A percentile compares a stretch with the other conserved stretches of the same genome.
These are phyloP conservation scores for Girardia tigrina DNA, from an alignment of 2,888 invertebrate species.

Conservation along the genomic window DNA sequence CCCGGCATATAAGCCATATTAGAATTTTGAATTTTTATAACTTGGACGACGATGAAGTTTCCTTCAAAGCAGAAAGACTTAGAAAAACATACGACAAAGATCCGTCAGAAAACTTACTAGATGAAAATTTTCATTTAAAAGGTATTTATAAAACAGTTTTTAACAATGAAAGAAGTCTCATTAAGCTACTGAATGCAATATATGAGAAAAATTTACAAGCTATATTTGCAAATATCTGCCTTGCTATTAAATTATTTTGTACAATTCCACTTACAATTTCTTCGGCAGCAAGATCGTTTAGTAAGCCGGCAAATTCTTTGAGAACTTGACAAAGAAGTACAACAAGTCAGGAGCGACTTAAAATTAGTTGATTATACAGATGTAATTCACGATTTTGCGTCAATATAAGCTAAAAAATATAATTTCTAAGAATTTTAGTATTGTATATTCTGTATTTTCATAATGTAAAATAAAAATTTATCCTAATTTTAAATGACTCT, in stretches of 20 bases:
- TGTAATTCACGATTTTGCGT: too few species aligned
- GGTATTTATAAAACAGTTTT: not conserved
- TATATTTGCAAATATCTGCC: not conserved
- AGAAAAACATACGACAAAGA: too few species aligned
- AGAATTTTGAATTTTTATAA: slow-evolving; percentile 7
- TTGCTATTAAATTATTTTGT: not conserved
- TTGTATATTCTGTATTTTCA: too few species aligned
- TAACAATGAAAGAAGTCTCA: not conserved
- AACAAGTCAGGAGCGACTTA: not conserved
- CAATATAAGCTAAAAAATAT: too few species aligned
- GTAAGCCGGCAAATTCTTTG: not conserved
- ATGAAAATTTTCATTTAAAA: not conserved
- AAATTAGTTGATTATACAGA: too few species aligned
- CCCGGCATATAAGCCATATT: not conserved
- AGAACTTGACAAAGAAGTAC: not conserved
- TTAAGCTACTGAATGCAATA: not conserved
- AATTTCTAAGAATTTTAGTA: too few species aligned
- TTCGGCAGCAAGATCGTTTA: not conserved
- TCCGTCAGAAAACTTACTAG: too few species aligned
- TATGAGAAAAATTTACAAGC: not conserved
- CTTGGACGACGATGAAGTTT: not conserved
- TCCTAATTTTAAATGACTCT: too few species aligned
- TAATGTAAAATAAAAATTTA: too few species aligned
- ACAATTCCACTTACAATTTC: not conserved
- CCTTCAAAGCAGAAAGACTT: not conserved